Evolutionary conservation across 2,888 invertebrate genomes (phyloP).

Genomic region (Agapostemon virescens): DNA sequence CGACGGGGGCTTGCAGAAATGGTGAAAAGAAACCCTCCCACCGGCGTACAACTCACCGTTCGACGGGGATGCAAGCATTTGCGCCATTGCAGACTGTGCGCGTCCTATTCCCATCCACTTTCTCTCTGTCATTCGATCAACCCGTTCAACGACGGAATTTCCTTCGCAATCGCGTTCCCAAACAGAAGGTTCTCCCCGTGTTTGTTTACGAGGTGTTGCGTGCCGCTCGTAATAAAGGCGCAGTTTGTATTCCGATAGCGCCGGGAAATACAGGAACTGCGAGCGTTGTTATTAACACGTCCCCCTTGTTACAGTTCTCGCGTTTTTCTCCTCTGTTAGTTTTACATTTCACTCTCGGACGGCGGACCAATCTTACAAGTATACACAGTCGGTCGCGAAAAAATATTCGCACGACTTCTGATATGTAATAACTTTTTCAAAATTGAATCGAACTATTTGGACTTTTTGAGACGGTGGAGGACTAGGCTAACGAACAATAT

Average conservation of each 20-base stretch:
- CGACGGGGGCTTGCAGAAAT: background rate
- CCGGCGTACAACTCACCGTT: slow-evolving; percentile 19
- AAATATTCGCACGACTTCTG: no score
- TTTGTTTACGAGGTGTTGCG: slow-evolving; percentile 3
- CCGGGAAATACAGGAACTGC: background rate
- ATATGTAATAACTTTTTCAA: no score
- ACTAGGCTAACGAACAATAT: no score
- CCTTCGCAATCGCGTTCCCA: background rate
- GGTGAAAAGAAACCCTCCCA: slow-evolving; percentile 12
- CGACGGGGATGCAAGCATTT: slow-evolving; percentile 38
- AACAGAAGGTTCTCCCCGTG: background rate
- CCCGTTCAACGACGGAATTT: background rate
- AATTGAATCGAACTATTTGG: no score
- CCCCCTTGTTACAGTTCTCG: background rate
- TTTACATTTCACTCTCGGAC: background rate
- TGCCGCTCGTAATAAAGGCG: background rate
- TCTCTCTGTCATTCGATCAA: background rate
- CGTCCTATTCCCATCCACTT: slow-evolving; percentile 10
- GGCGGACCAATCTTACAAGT: no score
- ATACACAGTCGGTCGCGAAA: no score
- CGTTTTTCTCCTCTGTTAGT: background rate
- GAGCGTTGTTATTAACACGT: background rate
- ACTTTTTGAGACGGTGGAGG: no score
- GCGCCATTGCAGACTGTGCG: slow-evolving; percentile 51
- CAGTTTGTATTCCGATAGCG: background rate